A percentile compares a stretch with the other conserved stretches of the same genome.
Evolutionary conservation across 2,888 invertebrate species (phyloP).

Genomic region (Sphaeridia pumilis): DNA sequence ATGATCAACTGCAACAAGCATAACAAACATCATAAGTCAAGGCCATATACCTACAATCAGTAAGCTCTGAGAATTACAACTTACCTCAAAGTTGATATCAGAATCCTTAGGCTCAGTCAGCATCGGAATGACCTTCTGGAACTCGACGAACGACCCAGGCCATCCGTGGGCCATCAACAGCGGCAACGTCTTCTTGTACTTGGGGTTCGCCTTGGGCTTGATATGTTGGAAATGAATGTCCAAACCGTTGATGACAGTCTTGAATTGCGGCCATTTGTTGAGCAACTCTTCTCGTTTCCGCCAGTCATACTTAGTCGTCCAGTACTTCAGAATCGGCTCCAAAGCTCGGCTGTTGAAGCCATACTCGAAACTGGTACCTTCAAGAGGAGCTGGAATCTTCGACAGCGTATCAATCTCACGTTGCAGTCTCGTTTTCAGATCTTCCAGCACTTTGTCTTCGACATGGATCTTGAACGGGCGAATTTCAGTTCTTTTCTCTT

Average conservation of each 20-base stretch:
- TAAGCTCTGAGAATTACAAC: neutral
- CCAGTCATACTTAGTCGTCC: constrained; percentile 68
- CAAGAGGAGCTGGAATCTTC: constrained; percentile 38
- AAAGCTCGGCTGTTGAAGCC: constrained; percentile 65
- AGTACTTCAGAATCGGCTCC: constrained; percentile 57
- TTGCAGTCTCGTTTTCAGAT: constrained; percentile 48
- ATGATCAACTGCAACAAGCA: constrained; percentile 38
- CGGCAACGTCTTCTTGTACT: constrained; percentile 23
- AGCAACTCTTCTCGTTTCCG: constrained; percentile 52
- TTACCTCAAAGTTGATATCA: constrained; percentile 44
- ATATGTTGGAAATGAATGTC: constrained; percentile 64
- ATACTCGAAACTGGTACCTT: constrained; percentile 57
- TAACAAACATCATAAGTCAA: neutral
- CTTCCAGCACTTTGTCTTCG: constrained; percentile 45
- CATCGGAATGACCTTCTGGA: constrained; percentile 39
- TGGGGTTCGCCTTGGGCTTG: constrained; percentile 39
- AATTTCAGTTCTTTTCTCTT: constrained; percentile 46
- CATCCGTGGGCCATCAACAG: constrained; percentile 33
- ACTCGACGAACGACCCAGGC: constrained; percentile 34
- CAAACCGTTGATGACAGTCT: constrained; percentile 62
- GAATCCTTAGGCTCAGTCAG: constrained; percentile 45
- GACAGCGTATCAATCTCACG: constrained; percentile 43
- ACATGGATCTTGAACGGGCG: constrained; percentile 51
- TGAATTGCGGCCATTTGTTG: constrained; percentile 63
- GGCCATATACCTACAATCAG: neutral